These are phyloP conservation scores for Diplazon laetatorius DNA, from an alignment of 2,888 invertebrate species.

Conservation along the genomic window DNA sequence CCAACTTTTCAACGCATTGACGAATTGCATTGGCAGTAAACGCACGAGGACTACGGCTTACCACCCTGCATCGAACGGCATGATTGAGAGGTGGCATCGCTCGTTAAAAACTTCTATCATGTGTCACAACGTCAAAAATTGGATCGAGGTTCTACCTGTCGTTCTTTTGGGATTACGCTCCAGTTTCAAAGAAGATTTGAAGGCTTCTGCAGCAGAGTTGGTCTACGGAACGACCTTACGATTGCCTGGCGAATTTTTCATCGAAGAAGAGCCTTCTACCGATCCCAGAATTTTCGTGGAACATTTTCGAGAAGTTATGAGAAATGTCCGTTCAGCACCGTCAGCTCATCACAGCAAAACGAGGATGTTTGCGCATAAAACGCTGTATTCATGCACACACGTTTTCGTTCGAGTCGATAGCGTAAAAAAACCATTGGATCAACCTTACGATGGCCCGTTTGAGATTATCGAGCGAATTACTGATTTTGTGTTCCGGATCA, in stretches of 20 bases:
- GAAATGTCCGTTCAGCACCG: conserved; percentile 40
- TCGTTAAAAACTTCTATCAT: conserved; percentile 78
- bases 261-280: conserved; percentile 37
- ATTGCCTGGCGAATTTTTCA: conserved; percentile 62
- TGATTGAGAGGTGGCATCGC: conserved; percentile 80
- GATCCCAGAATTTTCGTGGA: conserved; percentile 52
- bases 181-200: conserved; percentile 52
- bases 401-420: conserved; percentile 57
- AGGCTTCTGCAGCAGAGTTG: conserved; percentile 52
- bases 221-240: conserved; percentile 59
- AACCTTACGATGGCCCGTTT: conserved; percentile 70
- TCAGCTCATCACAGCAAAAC: conserved; percentile 53
- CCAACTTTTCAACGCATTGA: conserved; percentile 67
- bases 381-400: conserved; percentile 57
- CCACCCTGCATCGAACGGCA: conserved; percentile 79
- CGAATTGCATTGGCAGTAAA: conserved; percentile 66
- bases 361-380: conserved; percentile 44
- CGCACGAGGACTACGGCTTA: conserved; percentile 73
- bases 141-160: conserved; percentile 38
- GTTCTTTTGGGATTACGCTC: conserved; percentile 76
- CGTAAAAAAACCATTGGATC: conserved; percentile 58
- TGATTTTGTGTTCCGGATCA: conserved; percentile 59
- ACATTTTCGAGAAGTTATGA: conserved; percentile 53
- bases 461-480: conserved; percentile 58
- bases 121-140: conserved; percentile 64